Conservation (phyloP, 1,140 invertebrate genomes). For the Reticulitermes speratus region DNA sequence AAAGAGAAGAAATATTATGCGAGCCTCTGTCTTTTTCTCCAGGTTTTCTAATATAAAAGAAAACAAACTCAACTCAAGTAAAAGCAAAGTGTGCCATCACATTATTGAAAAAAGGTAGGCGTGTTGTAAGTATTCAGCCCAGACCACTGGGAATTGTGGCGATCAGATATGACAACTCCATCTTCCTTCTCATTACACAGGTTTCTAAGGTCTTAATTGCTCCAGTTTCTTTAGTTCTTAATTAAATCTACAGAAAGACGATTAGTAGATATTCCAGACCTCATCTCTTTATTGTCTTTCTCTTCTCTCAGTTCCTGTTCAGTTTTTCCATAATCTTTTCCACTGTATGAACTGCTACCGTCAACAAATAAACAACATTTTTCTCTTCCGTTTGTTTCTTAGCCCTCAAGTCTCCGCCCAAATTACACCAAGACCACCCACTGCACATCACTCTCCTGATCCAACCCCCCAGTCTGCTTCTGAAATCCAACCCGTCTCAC, state of each 20-base stretch:
- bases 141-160: not conserved
- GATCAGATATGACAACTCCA: not conserved
- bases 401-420: not conserved
- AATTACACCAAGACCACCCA: not conserved
- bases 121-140: not conserved
- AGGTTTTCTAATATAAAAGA: not conserved
- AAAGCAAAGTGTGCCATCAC: not conserved
- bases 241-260: not conserved
- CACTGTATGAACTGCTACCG: not conserved
- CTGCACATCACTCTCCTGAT: not conserved
- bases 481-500: not conserved
- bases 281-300: not conserved
- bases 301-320: not conserved
- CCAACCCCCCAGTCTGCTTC: not conserved
- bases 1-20: not conserved
- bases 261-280: not conserved
- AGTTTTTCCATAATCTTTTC: not conserved
- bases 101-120: not conserved
- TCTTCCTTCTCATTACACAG: conserved; percentile 11
- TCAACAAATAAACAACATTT: not conserved
- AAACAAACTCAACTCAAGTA: not conserved
- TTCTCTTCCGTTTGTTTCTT: not conserved
- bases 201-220: not conserved
- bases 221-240: not conserved
- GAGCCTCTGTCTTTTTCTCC: not conserved